Conservation (phyloP, 2,797 vertebrate species). For the Anomalospiza imberbis region DNA sequence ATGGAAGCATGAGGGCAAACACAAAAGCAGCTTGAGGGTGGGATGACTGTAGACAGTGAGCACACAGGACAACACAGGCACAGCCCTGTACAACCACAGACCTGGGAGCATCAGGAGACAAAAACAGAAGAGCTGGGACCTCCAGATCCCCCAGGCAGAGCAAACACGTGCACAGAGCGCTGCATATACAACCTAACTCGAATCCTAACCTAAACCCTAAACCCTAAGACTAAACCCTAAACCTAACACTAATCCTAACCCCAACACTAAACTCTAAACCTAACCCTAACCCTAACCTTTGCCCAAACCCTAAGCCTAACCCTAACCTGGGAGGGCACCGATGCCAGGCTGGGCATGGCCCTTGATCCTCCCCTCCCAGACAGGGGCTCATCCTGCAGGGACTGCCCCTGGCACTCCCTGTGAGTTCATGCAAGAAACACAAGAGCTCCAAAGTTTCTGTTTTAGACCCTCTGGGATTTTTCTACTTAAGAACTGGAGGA, state of each 20-base stretch:
- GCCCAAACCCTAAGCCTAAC: background rate
- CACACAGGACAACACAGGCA: background rate
- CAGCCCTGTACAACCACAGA: fast-evolving
- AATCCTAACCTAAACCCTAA: background rate
- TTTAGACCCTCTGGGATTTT: background rate
- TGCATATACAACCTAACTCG: background rate
- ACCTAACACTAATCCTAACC: background rate
- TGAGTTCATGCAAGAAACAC: background rate
- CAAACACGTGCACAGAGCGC: fast-evolving
- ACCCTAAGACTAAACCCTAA: background rate
- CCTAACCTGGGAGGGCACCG: fast-evolving
- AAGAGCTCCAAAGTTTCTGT: background rate
- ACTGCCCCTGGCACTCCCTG: background rate
- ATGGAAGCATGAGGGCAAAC: fast-evolving
- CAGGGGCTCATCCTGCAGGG: fast-evolving
- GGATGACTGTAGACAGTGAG: background rate
- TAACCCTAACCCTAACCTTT: background rate
- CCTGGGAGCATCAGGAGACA: background rate
- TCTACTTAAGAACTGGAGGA: background rate
- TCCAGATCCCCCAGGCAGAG: background rate
- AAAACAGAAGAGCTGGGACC: background rate
- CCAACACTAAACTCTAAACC: background rate
- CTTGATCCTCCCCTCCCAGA: fast-evolving
- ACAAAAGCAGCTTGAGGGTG: background rate
- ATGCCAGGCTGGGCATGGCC: fast-evolving